Base-by-base conservation (phyloP, 2,888 invertebrate species). In the Creontiades dilutus region DNA sequence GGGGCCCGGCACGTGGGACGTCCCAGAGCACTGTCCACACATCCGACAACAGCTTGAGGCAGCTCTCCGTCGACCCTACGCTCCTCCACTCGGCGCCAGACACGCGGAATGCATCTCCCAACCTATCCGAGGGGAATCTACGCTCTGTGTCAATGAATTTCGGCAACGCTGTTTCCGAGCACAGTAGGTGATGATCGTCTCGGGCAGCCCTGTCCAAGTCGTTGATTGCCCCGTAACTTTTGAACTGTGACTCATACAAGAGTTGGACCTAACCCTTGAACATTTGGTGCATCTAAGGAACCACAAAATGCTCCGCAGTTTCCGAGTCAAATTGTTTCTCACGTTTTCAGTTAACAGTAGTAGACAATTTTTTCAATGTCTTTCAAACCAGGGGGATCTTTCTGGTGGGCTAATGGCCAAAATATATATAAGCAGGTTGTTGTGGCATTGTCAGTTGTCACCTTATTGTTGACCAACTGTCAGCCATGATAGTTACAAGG, bases 61-160 rank as follows among this genome's bases (percentile, higher is more conserved):
- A 92, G 80, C 91, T 92, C 37, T 91, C 92, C 0, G 92, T 92
- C n/a, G 92, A 92, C 61, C 91, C 92, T n/a, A 91, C 90, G 78
- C 88, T 92, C 75, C 91, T 92, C 14, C 90, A 90, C 52, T 92
- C 92, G 5, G 92, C 92, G 12, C 92, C 92, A 12, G 92, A 92
- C 84, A 92, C 92, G 14, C 91, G 91, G 9, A 89, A 91, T 89
- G 89, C 91, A 48, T 90, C 91, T 85, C 85, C 91, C 61, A 86
- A 89, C 48, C 57, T 91, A 78, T 85, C 91, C 68, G 84, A 91
- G 84, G 90, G 90, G n/a, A 91, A 90, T 48, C 84, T 91, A 5
- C 89, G 92, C 16, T 92, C 92, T 46, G 90, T 91, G 13, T 92
- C 92, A n/a, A 92, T 92, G 92, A 91, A 91, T 75, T 92, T 92